Percentiles rank a stretch among this genome's conserved stretches.
Evolutionary conservation across 2,888 invertebrate species (phyloP).

Genomic region (Mythimna ferrago): DNA sequence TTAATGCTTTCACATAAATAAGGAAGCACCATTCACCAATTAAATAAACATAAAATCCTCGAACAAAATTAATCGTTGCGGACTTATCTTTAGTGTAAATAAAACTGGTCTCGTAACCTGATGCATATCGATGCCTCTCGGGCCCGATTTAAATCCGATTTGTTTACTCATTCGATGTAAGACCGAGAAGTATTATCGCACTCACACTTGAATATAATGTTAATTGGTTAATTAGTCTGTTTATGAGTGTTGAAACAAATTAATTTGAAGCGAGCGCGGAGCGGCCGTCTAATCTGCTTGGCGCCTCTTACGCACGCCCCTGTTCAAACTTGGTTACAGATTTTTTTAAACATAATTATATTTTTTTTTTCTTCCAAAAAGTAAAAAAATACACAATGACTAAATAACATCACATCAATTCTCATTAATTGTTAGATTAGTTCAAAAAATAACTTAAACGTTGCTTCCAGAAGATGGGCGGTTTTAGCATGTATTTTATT

Average conservation of each 20-base stretch:
- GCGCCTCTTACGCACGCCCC: conserved; percentile 71
- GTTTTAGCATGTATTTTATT: too few relatives aligned
- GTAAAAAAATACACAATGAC: too few relatives aligned
- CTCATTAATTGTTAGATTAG: too few relatives aligned
- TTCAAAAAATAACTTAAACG: too few relatives aligned
- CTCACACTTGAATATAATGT: conserved; percentile 70
- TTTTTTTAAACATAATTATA: neutral
- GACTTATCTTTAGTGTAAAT: conserved; percentile 40
- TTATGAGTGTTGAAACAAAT: conserved; percentile 80
- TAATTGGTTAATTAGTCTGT: conserved; percentile 82
- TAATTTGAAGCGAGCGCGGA: conserved; percentile 74
- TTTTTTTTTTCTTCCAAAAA: too few relatives aligned
- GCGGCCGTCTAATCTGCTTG: conserved; percentile 74
- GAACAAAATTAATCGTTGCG: conserved; percentile 34
- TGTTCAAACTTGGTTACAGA: conserved; percentile 64
- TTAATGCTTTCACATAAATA: conserved; percentile 40
- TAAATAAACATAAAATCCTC: conserved; percentile 40
- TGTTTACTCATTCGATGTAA: conserved; percentile 69
- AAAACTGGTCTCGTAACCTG: conserved; percentile 32
- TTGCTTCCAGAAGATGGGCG: too few relatives aligned
- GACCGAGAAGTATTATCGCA: conserved; percentile 57
- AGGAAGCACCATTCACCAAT: conserved; percentile 41
- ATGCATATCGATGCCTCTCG: conserved; percentile 34
- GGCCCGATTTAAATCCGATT: conserved; percentile 66
- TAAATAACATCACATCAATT: too few relatives aligned